Evolutionary conservation across 2,888 invertebrate species (phyloP).

Genomic region (Micoletzkya japonica): DNA sequence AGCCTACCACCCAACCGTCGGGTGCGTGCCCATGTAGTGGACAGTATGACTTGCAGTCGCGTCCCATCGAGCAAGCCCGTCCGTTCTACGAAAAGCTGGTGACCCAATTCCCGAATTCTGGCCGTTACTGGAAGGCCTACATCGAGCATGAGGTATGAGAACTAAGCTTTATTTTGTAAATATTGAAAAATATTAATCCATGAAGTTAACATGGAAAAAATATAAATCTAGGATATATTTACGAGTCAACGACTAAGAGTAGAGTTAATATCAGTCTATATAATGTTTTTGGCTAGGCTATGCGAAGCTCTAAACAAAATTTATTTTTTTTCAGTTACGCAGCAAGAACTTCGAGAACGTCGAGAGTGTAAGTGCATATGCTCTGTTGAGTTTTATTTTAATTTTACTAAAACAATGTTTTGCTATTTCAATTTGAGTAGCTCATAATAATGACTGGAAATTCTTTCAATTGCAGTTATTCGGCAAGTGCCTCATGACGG

Average conservation of each 20-base stretch:
- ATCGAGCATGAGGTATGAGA: conserved; percentile 92
- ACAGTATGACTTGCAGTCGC: conserved; percentile 61
- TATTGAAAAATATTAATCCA: too few species aligned
- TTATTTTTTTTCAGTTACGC: conserved; percentile 80
- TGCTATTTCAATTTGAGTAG: background rate
- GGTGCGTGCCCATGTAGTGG: background rate
- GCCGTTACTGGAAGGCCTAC: conserved; percentile 97
- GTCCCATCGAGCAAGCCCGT: conserved; percentile 79
- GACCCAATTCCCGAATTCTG: conserved; percentile 89
- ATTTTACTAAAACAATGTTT: background rate
- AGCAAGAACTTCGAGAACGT: conserved; percentile 95
- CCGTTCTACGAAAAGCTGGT: conserved; percentile 92
- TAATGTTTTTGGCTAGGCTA: too few species aligned
- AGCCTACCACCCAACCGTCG: too few species aligned
- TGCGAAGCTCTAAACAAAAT: too few species aligned
- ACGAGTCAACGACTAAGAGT: background rate
- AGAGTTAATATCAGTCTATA: background rate
- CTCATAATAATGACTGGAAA: background rate
- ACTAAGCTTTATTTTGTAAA: too few species aligned
- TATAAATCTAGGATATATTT: too few species aligned
- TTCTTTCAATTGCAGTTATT: conserved; percentile 76
- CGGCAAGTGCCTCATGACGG: conserved; percentile 95
- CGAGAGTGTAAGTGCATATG: conserved; percentile 85
- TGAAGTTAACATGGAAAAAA: too few species aligned
- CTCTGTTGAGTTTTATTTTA: background rate